Evolutionary conservation across 2,113 vertebrate genomes (phyloP), one percentile per base, ranked within the genome.

Genomic region (Ivindomyrus marchei): DNA sequence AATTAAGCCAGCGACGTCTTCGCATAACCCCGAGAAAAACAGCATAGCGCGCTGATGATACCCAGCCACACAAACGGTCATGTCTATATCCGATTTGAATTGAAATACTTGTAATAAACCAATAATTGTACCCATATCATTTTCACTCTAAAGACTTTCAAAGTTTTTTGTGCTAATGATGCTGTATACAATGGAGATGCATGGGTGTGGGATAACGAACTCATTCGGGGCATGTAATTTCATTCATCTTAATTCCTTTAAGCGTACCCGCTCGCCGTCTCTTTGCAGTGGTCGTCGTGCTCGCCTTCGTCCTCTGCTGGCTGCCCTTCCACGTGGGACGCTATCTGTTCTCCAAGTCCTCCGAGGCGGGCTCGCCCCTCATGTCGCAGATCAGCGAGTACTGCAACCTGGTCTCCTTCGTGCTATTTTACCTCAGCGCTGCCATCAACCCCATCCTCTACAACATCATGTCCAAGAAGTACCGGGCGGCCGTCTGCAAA

Each of bases 391-490:
- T 99, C 92, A 98, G 97, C 89, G 97, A 99, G 90, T 99, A 99
- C 95, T 99, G 98, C 95, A 98, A 96, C 94, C 85, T 99, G 39
- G 96, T 98, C 83, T 99, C 98, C 4, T 98, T 99, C 8, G 98
- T 99, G 36, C 98, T 99, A 91, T 99, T 99, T 96, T 99, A 99
- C 95, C 96, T 99, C 92, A 99, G 97, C 0, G 98, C 98, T 0
- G 98, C 98, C 93, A 98, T 99, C 95, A 99, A 99, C 94, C 98
- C 98, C 88, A 98, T 99, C 92, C 97, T 99, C 66, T 99, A 99
- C 93, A 99, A 99, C 94, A 97, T 98, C 94, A 99, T 99, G 98
- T 99, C 98, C 0, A 97, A 96, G 95, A 99, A 98, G 91, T 99
- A 98, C 92, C 95, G 98, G 0, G 91, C 94, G 7, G 98, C 98